These are phyloP conservation scores for Mythimna impura DNA, from an alignment of 2,888 invertebrate species.

Conservation along the genomic window DNA sequence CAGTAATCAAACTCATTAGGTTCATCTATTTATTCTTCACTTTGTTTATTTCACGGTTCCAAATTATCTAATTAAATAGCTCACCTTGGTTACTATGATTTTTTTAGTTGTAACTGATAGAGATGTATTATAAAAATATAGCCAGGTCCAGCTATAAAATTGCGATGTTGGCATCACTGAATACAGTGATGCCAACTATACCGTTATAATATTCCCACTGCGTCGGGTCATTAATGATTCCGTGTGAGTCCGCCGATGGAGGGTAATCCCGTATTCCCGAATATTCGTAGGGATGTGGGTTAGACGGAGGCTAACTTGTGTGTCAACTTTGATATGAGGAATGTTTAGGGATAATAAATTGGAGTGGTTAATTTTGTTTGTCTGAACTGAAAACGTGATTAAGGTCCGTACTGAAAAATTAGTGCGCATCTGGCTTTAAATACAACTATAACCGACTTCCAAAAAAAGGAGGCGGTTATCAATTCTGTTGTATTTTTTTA, in stretches of 20 bases:
- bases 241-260: constrained; percentile 50
- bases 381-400: background rate
- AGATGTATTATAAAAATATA: background rate
- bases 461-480: too few species aligned
- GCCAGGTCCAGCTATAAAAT: background rate
- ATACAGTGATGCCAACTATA: background rate
- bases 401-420: background rate
- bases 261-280: constrained; percentile 58
- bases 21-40: background rate
- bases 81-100: too few species aligned
- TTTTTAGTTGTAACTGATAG: too few species aligned
- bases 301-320: constrained; percentile 6
- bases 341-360: background rate
- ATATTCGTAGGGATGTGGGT: constrained; percentile 52
- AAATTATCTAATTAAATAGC: too few species aligned
- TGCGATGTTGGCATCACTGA: background rate
- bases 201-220: constrained; percentile 60
- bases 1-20: background rate
- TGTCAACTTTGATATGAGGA: constrained; percentile 13
- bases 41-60: background rate
- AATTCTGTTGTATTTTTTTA: too few species aligned
- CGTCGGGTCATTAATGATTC: constrained; percentile 61
- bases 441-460: too few species aligned
- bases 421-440: too few species aligned
- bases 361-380: background rate